Conservation (phyloP, 2,888 invertebrate species). For the Lithophane socia region DNA sequence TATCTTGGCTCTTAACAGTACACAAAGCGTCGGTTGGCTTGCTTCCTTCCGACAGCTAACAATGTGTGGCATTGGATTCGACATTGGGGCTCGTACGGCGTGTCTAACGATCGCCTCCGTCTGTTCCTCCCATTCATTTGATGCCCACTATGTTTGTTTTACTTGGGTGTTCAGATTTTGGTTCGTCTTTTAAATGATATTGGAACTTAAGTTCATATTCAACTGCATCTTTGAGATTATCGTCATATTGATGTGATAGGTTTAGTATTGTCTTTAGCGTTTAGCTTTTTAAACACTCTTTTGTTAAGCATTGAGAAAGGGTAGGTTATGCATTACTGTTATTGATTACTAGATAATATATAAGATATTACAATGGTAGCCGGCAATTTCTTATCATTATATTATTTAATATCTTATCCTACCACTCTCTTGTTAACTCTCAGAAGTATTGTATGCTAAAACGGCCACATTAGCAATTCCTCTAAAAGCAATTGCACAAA, state of each 20-base stretch:
- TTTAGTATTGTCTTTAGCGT: background rate
- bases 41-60: conserved; percentile 87
- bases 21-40: conserved; percentile 80
- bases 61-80: conserved; percentile 89
- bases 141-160: conserved; percentile 75
- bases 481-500: too few species aligned
- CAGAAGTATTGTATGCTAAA: background rate
- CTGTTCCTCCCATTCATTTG: conserved; percentile 87
- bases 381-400: too few species aligned
- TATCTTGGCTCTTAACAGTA: conserved; percentile 70
- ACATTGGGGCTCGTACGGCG: conserved; percentile 84
- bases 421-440: background rate
- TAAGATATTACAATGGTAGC: background rate
- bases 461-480: too few species aligned
- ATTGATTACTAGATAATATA: background rate
- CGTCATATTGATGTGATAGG: too few species aligned
- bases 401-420: background rate
- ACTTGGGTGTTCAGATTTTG: conserved; percentile 59
- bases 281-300: background rate
- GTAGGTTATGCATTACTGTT: background rate
- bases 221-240: background rate
- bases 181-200: conserved; percentile 20
- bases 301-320: background rate
- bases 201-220: background rate
- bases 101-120: conserved; percentile 85